Percentiles rank a stretch among this genome's conserved stretches.
These are phyloP conservation scores for Meteorus colon DNA, from an alignment of 2,888 invertebrate genomes.

Conservation along the genomic window DNA sequence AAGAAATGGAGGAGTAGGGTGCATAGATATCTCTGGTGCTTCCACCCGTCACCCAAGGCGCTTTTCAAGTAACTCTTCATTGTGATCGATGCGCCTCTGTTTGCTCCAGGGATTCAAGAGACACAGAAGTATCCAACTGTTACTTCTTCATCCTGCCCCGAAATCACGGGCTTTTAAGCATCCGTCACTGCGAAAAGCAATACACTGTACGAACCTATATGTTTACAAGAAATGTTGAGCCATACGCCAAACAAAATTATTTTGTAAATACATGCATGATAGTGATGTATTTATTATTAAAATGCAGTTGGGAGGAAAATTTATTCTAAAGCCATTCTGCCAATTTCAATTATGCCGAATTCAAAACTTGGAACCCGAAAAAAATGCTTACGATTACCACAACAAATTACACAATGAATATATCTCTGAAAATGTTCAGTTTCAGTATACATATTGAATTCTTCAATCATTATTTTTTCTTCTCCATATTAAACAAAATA, in stretches of 20 bases:
- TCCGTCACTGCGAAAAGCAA: slow-evolving; percentile 22
- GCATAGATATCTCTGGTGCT: slow-evolving; percentile 30
- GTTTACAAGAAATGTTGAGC: too few species aligned
- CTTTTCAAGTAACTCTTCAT: slow-evolving; percentile 30
- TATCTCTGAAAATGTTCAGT: too few species aligned
- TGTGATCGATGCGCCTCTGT: slow-evolving; percentile 36
- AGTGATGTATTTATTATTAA: too few species aligned
- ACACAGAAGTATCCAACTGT: slow-evolving; percentile 35
- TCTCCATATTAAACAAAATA: slow-evolving; percentile 5
- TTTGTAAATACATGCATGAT: too few species aligned
- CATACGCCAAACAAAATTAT: too few species aligned
- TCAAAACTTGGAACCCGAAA: too few species aligned
- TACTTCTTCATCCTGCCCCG: slow-evolving; percentile 27
- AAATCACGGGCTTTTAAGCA: slow-evolving; percentile 23
- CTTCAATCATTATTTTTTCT: slow-evolving; percentile 7
- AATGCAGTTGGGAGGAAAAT: too few species aligned
- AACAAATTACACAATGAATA: too few species aligned
- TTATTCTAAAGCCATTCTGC: too few species aligned
- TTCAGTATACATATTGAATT: not conserved
- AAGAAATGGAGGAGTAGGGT: slow-evolving; percentile 15
- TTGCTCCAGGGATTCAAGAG: slow-evolving; percentile 24
- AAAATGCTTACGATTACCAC: too few species aligned
- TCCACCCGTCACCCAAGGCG: slow-evolving; percentile 38
- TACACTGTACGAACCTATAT: not conserved
- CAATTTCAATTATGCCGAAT: too few species aligned